Conservation (phyloP, 2,888 invertebrate species). For the Cynaeus angustus region DNA sequence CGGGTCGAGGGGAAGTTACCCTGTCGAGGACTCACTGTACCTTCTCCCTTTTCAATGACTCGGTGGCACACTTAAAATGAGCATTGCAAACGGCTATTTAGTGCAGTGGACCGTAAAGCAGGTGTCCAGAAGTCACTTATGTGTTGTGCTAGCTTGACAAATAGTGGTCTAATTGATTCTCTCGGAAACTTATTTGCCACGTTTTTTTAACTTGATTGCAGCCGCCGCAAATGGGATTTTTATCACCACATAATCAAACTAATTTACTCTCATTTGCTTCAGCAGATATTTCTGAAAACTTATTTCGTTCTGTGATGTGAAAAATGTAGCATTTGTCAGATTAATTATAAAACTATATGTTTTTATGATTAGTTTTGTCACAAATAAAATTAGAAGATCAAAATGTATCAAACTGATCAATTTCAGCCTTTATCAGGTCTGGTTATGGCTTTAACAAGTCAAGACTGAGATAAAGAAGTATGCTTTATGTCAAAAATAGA, state of each 20-base stretch:
- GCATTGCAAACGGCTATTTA: constrained; percentile 70
- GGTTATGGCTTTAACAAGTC: too few species aligned
- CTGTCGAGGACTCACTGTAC: constrained; percentile 57
- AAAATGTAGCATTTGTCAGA: too few species aligned
- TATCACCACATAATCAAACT: neutral
- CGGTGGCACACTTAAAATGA: constrained; percentile 68
- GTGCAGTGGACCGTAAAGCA: constrained; percentile 70
- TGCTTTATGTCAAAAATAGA: too few species aligned
- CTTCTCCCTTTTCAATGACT: constrained; percentile 62
- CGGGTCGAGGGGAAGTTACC: constrained; percentile 58
- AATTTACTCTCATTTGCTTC: too few species aligned
- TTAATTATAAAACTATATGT: too few species aligned
- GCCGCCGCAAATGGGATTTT: constrained; percentile 1
- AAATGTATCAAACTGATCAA: too few species aligned
- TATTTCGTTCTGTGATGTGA: too few species aligned
- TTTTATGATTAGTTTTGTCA: too few species aligned
- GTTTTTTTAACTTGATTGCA: constrained; percentile 45
- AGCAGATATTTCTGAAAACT: too few species aligned
- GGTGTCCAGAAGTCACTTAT: constrained; percentile 71
- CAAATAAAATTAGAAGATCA: too few species aligned
- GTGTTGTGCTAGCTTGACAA: constrained; percentile 65
- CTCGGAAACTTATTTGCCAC: constrained; percentile 55
- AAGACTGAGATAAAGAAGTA: too few species aligned
- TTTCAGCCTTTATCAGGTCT: too few species aligned
- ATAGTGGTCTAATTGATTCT: constrained; percentile 67